Evolutionary conservation across 2,113 vertebrate species (phyloP).

Genomic region (Sitta europaea): DNA sequence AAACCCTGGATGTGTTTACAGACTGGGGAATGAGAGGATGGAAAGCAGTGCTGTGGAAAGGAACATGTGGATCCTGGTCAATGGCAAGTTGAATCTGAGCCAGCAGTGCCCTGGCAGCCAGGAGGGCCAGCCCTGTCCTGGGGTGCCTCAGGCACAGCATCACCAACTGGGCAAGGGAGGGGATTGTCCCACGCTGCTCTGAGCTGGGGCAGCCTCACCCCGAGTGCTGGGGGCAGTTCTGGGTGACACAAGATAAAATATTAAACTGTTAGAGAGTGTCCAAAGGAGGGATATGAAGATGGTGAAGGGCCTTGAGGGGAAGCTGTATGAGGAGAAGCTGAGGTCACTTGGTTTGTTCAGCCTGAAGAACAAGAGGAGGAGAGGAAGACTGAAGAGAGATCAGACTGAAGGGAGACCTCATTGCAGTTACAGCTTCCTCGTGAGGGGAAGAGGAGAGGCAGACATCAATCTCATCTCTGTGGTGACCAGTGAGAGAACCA

Average conservation of each 20-base stretch:
- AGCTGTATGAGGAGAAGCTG: rapidly evolving
- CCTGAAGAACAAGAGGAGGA: neutral
- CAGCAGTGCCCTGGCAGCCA: neutral
- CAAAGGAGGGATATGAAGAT: rapidly evolving
- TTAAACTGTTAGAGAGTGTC: rapidly evolving
- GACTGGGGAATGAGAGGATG: rapidly evolving
- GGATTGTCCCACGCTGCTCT: neutral
- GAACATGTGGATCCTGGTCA: rapidly evolving
- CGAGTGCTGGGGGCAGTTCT: rapidly evolving
- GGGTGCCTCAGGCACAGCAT: neutral
- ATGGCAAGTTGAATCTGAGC: rapidly evolving
- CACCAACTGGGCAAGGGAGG: rapidly evolving
- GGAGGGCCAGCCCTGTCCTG: rapidly evolving
- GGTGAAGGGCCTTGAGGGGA: neutral
- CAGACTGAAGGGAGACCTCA: neutral
- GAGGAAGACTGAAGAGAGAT: neutral
- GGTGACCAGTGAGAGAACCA: rapidly evolving
- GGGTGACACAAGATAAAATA: neutral
- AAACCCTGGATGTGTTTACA: rapidly evolving
- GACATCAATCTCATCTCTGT: neutral
- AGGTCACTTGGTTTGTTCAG: neutral
- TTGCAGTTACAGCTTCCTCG: neutral
- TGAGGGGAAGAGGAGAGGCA: neutral
- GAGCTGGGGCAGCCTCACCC: rapidly evolving
- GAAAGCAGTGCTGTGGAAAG: rapidly evolving